Evolutionary conservation across 2,888 invertebrate genomes (phyloP), one percentile per base, ranked within the genome.

Genomic region (Eupithecia inturbata): DNA sequence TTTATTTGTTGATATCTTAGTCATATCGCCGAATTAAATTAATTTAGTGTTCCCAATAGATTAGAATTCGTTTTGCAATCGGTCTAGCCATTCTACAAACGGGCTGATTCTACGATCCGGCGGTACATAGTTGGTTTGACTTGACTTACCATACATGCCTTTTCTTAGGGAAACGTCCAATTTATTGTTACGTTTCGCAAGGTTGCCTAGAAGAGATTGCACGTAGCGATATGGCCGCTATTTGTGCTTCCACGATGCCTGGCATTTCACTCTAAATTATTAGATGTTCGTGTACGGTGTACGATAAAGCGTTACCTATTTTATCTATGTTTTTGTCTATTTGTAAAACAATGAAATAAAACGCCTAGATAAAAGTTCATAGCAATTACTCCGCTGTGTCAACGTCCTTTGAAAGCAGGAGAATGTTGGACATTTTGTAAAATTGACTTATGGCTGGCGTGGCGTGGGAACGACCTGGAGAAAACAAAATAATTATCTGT

Each of bases 341-440:
- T 57, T 57, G 57, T 12, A 57, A 57, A 26, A 57, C 26, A 57
- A 57, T 26, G 14, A 57, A 26, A 62, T 31, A 57, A 66, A 73
- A 63, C 63, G 74, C 74, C 74, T 71, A 33, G 36, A 67, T 67
- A 75, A 71, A 72, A 39, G 57, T 57, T 67, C 19, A 68, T 45
- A 63, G 69, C 69, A 74, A 72, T 45, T 60, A 70, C 70, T 36
- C 31, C n/a, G 49, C 57, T 49, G 62, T 39, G 73, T 70, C 57
- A 45, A 70, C 41, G 39, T 39, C 64, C 64, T 49, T 22, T 31
- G 26, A 45, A 60, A 45, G 39, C 63, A 67, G 62, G 49, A 1
- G 9, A 53, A 26, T 26, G 57, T 57, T 57, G 26, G 1, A 26
- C 1, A 57, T 57, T 57, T 26, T 57, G 70, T 62, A 22, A 62